Conservation (phyloP, 2,113 vertebrate species). For the Dromiciops gliroides region DNA sequence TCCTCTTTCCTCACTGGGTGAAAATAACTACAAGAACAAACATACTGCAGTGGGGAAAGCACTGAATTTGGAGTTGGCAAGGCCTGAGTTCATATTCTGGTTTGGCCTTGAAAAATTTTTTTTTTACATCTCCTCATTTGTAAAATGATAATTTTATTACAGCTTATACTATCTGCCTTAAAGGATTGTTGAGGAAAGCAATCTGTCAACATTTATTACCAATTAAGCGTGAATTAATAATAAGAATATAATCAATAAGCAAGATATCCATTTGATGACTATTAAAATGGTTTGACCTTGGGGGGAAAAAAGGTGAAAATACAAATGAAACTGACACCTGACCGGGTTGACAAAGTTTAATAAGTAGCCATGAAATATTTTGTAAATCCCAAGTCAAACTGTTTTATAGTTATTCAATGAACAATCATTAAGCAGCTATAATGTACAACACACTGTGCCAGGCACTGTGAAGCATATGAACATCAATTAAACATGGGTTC, state of each 20-base stretch:
- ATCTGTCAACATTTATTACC: not conserved
- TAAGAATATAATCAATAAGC: not conserved
- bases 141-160: not conserved
- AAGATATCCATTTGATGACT: not conserved
- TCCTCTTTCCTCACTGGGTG: not conserved
- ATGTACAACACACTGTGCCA: not conserved
- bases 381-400: not conserved
- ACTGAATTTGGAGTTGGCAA: not conserved
- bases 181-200: not conserved
- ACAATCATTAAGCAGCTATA: not conserved
- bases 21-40: not conserved
- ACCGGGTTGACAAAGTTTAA: not conserved
- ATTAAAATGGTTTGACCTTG: not conserved
- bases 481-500: not conserved
- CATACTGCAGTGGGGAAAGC: not conserved
- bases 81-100: not conserved
- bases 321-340: not conserved
- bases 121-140: not conserved
- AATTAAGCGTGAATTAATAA: not conserved
- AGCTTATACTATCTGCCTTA: not conserved
- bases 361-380: not conserved
- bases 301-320: not conserved
- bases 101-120: not conserved
- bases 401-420: not conserved
- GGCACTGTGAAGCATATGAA: not conserved